Evolutionary conservation across 2,888 invertebrate genomes (phyloP).

Genomic region (Harpagoxenus sublaevis): DNA sequence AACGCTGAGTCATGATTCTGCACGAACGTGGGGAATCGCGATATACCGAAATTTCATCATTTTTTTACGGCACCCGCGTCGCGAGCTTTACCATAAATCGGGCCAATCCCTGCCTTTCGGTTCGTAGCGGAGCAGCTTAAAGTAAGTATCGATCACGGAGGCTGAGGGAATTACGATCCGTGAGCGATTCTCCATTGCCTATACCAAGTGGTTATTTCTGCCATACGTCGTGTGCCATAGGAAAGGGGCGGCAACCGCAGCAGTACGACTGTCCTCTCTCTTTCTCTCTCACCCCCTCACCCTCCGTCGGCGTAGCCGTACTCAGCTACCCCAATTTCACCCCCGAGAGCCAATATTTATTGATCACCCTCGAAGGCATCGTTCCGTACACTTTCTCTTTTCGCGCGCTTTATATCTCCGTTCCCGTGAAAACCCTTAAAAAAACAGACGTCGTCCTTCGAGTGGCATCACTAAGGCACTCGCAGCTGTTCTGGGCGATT

Average conservation of each 20-base stretch:
- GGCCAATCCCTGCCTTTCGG: slow-evolving; percentile 58
- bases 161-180: slow-evolving; percentile 82
- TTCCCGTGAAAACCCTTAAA: slow-evolving; percentile 62
- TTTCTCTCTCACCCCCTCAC: slow-evolving; percentile 60
- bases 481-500: slow-evolving; percentile 75
- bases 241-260: slow-evolving; percentile 86
- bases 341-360: slow-evolving; percentile 86
- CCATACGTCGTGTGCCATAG: slow-evolving; percentile 83
- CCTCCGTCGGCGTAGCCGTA: slow-evolving; percentile 67
- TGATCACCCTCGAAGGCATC: slow-evolving; percentile 85
- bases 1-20: slow-evolving; percentile 10
- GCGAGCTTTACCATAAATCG: slow-evolving; percentile 66
- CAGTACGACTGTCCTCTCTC: slow-evolving; percentile 84
- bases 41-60: slow-evolving; percentile 23
- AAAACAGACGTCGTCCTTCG: slow-evolving; percentile 64
- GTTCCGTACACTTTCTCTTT: slow-evolving; percentile 75
- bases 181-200: slow-evolving; percentile 82
- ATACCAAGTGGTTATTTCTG: slow-evolving; percentile 84
- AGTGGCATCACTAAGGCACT: slow-evolving; percentile 58
- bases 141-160: slow-evolving; percentile 83
- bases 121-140: slow-evolving; percentile 70
- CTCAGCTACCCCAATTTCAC: slow-evolving; percentile 80
- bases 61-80: slow-evolving; percentile 58
- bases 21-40: slow-evolving; percentile 5
- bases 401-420: slow-evolving; percentile 39